A percentile compares a stretch with the other conserved stretches of the same genome.
Conservation (phyloP, 2,888 invertebrate species). For the Epirrita christyi region DNA sequence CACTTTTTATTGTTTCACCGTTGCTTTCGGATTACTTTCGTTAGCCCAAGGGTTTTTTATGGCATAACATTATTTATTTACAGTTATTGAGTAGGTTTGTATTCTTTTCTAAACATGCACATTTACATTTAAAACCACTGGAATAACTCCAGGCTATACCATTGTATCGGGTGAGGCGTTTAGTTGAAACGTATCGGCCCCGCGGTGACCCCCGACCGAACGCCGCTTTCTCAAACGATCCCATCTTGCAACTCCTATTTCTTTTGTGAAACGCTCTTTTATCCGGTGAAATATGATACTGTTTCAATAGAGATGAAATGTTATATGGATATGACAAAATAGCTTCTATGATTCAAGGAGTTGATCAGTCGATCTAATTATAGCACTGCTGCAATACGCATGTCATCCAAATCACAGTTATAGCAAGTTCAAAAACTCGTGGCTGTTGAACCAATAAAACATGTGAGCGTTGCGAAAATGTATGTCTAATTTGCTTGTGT, state of each 20-base stretch:
- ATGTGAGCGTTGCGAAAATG: too few species aligned
- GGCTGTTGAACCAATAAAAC: too few species aligned
- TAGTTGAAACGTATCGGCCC: conserved; percentile 67
- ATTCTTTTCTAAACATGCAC: background rate
- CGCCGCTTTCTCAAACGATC: conserved; percentile 76
- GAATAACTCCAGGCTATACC: conserved; percentile 17
- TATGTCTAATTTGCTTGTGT: too few species aligned
- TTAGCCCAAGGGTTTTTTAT: too few species aligned
- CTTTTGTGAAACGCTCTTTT: conserved; percentile 49
- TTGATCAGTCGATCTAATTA: too few species aligned
- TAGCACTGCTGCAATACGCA: too few species aligned
- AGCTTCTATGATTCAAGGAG: too few species aligned
- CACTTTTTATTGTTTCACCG: too few species aligned
- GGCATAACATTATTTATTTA: too few species aligned
- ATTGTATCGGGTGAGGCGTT: conserved; percentile 12
- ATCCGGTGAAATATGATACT: conserved; percentile 36
- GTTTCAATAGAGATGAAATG: conserved; percentile 30
- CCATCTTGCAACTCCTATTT: conserved; percentile 63
- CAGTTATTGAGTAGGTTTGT: background rate
- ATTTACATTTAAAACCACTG: conserved; percentile 19
- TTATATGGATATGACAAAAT: background rate
- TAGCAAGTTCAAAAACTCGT: too few species aligned
- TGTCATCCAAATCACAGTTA: too few species aligned
- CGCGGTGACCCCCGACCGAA: conserved; percentile 70
- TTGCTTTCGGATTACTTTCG: too few species aligned